Evolutionary conservation across 2,113 vertebrate species (phyloP).

Genomic region (Gasterosteus nipponicus): DNA sequence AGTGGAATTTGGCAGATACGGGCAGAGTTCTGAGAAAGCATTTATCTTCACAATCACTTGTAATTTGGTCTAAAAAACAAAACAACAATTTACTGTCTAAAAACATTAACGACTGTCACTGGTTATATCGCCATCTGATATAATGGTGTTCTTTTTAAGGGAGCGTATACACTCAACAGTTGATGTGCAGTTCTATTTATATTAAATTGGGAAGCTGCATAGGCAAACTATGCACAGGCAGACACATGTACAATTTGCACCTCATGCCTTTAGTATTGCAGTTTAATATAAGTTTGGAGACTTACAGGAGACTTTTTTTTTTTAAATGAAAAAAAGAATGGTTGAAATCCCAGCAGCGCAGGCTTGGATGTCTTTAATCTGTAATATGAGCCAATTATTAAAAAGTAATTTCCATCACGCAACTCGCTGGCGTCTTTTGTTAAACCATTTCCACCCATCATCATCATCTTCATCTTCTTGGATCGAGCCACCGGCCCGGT

Average conservation of each 20-base stretch:
- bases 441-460: background rate
- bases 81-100: background rate
- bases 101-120: background rate
- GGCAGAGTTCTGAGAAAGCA: background rate
- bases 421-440: background rate
- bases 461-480: conserved; percentile 6
- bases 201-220: background rate
- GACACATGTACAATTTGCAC: background rate
- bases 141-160: background rate
- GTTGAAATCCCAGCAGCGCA: background rate
- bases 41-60: background rate
- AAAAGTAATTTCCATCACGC: background rate
- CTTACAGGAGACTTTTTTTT: background rate
- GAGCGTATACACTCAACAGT: background rate
- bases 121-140: background rate
- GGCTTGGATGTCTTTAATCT: background rate
- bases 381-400: too few relatives aligned
- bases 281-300: background rate
- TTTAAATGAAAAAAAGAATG: background rate
- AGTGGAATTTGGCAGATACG: background rate
- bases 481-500: background rate
- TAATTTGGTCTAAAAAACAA: background rate
- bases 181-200: background rate
- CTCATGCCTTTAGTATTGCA: background rate
- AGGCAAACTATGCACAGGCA: background rate